Evolutionary conservation across 2,797 vertebrate genomes (phyloP).

Genomic region (Trichosurus vulpecula): DNA sequence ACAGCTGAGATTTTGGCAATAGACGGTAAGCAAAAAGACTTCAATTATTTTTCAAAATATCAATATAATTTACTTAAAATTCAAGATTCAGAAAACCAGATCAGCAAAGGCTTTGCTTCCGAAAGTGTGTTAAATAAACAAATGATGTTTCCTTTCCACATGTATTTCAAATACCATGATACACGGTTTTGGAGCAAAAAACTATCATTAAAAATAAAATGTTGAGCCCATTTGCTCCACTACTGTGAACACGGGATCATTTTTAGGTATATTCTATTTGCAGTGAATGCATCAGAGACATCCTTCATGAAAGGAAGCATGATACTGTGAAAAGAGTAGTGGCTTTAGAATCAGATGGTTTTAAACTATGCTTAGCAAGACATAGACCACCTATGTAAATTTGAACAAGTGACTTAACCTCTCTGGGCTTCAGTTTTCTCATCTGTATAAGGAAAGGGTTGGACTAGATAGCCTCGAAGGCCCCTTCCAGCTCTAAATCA

Average conservation of each 20-base stretch:
- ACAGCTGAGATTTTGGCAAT: conserved; percentile 89
- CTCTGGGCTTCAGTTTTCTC: neutral
- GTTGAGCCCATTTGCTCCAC: neutral
- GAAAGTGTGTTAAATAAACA: neutral
- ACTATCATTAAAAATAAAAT: neutral
- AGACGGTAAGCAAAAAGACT: conserved; percentile 86
- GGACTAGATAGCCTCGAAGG: neutral
- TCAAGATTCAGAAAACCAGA: neutral
- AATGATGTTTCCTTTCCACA: neutral
- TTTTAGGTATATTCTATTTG: neutral
- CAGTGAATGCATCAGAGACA: neutral
- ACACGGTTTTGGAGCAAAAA: neutral
- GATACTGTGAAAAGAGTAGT: neutral
- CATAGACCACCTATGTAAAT: neutral
- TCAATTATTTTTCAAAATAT: conserved; percentile 41
- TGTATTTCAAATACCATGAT: neutral
- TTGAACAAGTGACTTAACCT: neutral
- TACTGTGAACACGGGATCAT: neutral
- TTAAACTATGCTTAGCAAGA: neutral
- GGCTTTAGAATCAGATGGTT: neutral
- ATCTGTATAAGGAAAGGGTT: neutral
- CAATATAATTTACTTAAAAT: neutral
- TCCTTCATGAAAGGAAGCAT: neutral
- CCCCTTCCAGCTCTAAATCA: neutral
- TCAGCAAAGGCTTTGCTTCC: neutral